Evolutionary conservation across 2,888 invertebrate species (phyloP).

Genomic region (Gibbula magus): DNA sequence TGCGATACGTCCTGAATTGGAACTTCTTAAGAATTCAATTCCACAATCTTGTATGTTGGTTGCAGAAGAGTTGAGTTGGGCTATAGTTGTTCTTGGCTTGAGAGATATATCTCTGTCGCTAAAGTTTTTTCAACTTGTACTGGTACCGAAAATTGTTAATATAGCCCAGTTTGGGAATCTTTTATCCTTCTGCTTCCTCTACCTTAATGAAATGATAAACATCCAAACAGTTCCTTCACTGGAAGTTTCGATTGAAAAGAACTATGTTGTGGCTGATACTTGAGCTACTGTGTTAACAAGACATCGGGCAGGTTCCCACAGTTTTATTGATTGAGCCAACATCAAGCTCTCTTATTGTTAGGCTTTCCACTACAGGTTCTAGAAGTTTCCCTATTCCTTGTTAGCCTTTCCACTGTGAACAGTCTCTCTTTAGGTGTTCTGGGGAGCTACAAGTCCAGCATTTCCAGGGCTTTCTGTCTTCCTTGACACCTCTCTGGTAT

Average conservation of each 20-base stretch:
- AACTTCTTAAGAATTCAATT: not conserved
- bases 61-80: not conserved
- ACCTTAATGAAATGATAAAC: not conserved
- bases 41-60: no score
- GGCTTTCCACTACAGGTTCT: no score
- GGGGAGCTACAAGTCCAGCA: slow-evolving; percentile 12
- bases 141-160: not conserved
- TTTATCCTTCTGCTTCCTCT: slow-evolving; percentile 3
- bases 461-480: no score
- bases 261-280: slow-evolving; percentile 9
- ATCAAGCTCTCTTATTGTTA: no score
- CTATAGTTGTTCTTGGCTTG: not conserved
- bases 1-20: not conserved
- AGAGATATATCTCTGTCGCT: not conserved
- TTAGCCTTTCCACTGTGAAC: no score
- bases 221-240: not conserved
- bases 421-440: no score
- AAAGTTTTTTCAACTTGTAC: not conserved
- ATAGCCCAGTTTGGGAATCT: not conserved
- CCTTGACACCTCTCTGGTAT: no score
- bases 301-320: no score
- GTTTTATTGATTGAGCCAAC: no score
- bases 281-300: not conserved
- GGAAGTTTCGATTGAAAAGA: slow-evolving; percentile 4
- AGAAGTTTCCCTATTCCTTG: no score